Conservation (phyloP, 2,113 vertebrate species). For the western clawed frog (Xenopus tropicalis) region DNA sequence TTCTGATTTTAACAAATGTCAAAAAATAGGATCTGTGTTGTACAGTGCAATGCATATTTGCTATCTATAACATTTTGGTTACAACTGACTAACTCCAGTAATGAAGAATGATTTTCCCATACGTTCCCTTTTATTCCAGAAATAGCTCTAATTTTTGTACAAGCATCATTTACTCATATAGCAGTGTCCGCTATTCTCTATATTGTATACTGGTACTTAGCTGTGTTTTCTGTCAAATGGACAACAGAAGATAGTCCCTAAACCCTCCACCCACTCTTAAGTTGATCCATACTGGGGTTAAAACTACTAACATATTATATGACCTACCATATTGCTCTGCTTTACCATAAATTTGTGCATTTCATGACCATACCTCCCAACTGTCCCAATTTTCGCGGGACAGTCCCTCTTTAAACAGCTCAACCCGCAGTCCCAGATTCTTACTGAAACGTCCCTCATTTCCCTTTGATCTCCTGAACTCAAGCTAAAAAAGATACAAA, state of each 20-base stretch:
- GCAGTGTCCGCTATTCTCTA: neutral
- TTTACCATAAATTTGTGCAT: no score
- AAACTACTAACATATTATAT: no score
- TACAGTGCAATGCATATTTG: conserved; percentile 13
- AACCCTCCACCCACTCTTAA: neutral
- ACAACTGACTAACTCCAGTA: neutral
- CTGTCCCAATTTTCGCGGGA: no score
- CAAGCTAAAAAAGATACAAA: no score
- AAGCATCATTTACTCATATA: neutral
- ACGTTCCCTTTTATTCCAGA: neutral
- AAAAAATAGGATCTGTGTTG: neutral
- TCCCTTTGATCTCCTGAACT: no score
- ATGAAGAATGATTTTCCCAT: neutral
- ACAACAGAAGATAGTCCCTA: no score
- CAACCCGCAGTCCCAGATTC: no score
- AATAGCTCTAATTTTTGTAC: neutral
- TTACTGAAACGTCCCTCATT: no score
- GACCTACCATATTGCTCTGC: no score
- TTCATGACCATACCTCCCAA: no score
- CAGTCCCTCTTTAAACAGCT: no score
- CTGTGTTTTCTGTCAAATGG: neutral
- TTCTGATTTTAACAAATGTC: neutral
- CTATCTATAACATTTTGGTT: neutral
- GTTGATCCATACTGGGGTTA: no score
- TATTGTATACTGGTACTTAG: neutral